Conservation (phyloP, 2,797 vertebrate genomes). For the Poliocrania exsul region DNA sequence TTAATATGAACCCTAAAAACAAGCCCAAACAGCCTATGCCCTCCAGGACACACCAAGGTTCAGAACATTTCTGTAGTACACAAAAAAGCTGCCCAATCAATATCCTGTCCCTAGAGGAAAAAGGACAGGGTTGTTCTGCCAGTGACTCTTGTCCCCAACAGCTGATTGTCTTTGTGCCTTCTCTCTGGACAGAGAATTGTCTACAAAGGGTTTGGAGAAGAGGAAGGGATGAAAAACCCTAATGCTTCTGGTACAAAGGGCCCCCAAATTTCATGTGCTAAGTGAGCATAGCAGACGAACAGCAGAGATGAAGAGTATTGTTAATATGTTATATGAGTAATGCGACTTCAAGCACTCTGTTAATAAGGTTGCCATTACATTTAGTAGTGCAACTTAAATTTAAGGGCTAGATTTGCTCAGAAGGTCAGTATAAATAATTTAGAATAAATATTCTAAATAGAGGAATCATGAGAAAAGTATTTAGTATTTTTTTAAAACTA, state of each 20-base stretch:
- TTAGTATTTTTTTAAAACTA: neutral
- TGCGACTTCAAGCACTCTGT: neutral
- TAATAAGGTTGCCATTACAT: neutral
- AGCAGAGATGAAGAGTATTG: neutral
- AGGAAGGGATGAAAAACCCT: neutral
- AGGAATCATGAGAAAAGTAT: slow-evolving; percentile 3
- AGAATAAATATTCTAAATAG: slow-evolving; percentile 6
- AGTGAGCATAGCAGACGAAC: neutral
- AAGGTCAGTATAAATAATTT: slow-evolving; percentile 26
- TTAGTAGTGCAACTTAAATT: slow-evolving; percentile 1
- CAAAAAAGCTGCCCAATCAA: neutral
- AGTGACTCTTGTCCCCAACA: neutral
- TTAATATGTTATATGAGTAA: neutral
- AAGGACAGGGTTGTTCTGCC: neutral
- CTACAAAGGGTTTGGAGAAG: neutral
- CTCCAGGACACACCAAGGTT: neutral
- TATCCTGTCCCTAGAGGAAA: neutral
- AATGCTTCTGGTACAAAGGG: neutral
- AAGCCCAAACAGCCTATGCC: neutral
- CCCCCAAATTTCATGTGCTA: neutral
- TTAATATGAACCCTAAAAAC: neutral
- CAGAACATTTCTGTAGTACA: neutral
- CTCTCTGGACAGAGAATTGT: neutral
- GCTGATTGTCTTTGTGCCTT: neutral
- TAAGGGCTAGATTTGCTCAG: slow-evolving; percentile 18